phyloP scores from a whole-genome alignment of 2,888 invertebrate genomes.

The Ischnus inquisitorius region DNA sequence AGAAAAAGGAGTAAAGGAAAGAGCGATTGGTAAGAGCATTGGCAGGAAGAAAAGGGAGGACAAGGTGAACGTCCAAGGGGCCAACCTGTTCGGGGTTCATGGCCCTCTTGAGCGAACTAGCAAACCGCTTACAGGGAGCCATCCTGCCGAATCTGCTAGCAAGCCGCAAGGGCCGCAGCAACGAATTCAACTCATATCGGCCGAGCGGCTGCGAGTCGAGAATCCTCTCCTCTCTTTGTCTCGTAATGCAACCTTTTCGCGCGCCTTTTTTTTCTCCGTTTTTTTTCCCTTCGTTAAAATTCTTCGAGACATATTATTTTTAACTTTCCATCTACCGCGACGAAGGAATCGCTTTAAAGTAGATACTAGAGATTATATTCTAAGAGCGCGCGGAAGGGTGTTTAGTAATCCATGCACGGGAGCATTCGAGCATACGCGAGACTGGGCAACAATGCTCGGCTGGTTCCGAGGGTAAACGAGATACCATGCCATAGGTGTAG shows the following conservation, averaged over 20 bases:
- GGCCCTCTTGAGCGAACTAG: slow-evolving; percentile 84
- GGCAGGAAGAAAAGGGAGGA: slow-evolving; percentile 74
- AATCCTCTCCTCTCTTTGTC: slow-evolving; percentile 1
- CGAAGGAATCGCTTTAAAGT: slow-evolving; percentile 11
- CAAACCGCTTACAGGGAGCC: slow-evolving; percentile 75
- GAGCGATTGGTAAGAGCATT: slow-evolving; percentile 69
- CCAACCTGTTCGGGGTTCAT: slow-evolving; percentile 86
- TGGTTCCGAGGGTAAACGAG: slow-evolving; percentile 47
- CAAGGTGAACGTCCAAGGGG: slow-evolving; percentile 85
- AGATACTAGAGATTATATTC: slow-evolving; percentile 13
- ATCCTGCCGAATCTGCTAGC: slow-evolving; percentile 62
- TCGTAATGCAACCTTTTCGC: neutral
- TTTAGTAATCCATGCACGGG: slow-evolving; percentile 31
- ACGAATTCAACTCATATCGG: slow-evolving; percentile 20
- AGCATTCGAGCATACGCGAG: slow-evolving; percentile 38
- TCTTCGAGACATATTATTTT: slow-evolving; percentile 8
- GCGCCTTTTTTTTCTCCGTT: too few species aligned
- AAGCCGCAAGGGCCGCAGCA: slow-evolving; percentile 55
- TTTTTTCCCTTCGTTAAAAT: neutral
- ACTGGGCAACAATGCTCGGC: slow-evolving; percentile 46
- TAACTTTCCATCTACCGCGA: neutral
- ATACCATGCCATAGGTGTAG: slow-evolving; percentile 20
- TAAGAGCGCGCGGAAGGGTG: slow-evolving; percentile 39
- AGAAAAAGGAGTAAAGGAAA: slow-evolving; percentile 58
- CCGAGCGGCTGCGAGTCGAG: neutral